Evolutionary conservation across 1,140 invertebrate genomes (phyloP).

Genomic region (Rhopalosiphum padi): DNA sequence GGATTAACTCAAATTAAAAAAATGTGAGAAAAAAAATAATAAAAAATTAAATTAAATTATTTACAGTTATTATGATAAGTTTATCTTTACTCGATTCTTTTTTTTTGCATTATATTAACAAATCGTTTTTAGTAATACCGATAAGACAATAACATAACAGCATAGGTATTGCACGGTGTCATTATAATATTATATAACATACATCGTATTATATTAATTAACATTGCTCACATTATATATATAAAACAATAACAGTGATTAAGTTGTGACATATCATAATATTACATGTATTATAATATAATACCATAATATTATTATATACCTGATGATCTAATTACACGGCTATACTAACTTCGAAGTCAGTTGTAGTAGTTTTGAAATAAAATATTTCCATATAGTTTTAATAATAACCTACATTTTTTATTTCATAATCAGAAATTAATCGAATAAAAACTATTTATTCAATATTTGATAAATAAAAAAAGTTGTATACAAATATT

Average conservation of each 20-base stretch:
- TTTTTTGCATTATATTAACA: not conserved
- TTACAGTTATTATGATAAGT: not conserved
- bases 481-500: not conserved
- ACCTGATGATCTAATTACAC: not conserved
- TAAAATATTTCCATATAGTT: not conserved
- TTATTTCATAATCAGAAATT: not conserved
- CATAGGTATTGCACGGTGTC: not conserved
- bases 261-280: not conserved
- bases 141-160: not conserved
- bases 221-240: not conserved
- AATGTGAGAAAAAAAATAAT: not conserved
- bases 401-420: not conserved
- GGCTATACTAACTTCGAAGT: not conserved
- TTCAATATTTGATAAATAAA: not conserved
- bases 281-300: too few species aligned
- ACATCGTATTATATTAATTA: not conserved
- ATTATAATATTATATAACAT: not conserved
- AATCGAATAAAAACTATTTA: not conserved
- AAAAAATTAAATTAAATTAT: not conserved
- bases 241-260: not conserved
- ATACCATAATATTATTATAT: too few species aligned
- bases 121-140: not conserved
- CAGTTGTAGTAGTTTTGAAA: not conserved
- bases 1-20: not conserved
- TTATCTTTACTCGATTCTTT: not conserved